Evolutionary conservation across 1,140 invertebrate species (phyloP).

Genomic region (Coelopa frigida): DNA sequence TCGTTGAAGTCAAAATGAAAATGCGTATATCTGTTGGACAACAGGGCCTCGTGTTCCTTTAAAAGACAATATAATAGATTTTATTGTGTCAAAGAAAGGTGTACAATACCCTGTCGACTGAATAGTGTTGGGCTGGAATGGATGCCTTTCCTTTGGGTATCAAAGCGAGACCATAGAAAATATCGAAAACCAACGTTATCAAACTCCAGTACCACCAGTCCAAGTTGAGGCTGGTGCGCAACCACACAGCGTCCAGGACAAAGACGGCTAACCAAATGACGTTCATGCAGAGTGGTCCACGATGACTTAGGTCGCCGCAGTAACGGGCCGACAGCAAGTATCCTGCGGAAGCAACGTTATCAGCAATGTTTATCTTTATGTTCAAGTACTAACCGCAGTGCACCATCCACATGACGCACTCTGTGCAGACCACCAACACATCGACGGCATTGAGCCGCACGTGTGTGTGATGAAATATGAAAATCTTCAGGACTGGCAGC

Average conservation of each 20-base stretch:
- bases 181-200: conserved; percentile 49
- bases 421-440: conserved; percentile 59
- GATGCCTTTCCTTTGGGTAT: conserved; percentile 48
- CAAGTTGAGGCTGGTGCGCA: conserved; percentile 47
- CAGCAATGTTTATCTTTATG: not conserved
- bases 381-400: conserved; percentile 53
- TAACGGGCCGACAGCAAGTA: conserved; percentile 63
- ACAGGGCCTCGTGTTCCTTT: conserved; percentile 58
- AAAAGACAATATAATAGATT: conserved; percentile 11
- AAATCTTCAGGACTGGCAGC: conserved; percentile 58
- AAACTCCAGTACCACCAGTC: conserved; percentile 47
- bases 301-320: conserved; percentile 55
- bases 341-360: conserved; percentile 24
- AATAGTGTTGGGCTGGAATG: conserved; percentile 5
- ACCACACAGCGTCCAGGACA: conserved; percentile 53
- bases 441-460: conserved; percentile 53
- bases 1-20: conserved; percentile 48
- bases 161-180: conserved; percentile 56
- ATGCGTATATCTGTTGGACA: conserved; percentile 40
- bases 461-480: conserved; percentile 49
- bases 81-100: not conserved
- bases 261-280: conserved; percentile 58
- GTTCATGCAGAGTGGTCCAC: conserved; percentile 63
- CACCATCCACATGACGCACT: conserved; percentile 68
- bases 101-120: not conserved